These are phyloP conservation scores for Oncorhynchus kisutch DNA, from an alignment of 2,113 vertebrate genomes.

Conservation along the genomic window DNA sequence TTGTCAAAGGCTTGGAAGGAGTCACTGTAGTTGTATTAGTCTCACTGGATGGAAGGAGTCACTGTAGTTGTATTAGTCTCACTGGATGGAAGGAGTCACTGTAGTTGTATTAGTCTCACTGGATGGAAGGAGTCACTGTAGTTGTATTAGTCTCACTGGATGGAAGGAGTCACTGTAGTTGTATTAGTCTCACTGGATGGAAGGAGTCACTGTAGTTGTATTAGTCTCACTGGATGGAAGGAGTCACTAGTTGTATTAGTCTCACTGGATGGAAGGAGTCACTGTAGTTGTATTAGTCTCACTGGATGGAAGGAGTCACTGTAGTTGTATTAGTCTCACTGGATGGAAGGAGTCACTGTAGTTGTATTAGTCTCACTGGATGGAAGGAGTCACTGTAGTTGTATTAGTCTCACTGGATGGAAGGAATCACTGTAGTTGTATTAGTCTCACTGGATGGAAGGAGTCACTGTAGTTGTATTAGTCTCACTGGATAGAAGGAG, in stretches of 20 bases:
- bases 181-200: conserved; percentile 24
- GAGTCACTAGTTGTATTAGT: conserved; percentile 31
- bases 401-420: too few relatives aligned
- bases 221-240: conserved; percentile 26
- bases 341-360: too few relatives aligned
- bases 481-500: conserved; percentile 22
- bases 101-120: conserved; percentile 18
- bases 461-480: too few relatives aligned
- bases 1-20: conserved; percentile 27
- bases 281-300: conserved; percentile 1
- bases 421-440: too few relatives aligned
- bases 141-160: conserved; percentile 18
- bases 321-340: too few relatives aligned
- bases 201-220: conserved; percentile 29
- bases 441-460: too few relatives aligned
- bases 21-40: conserved; percentile 29
- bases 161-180: conserved; percentile 34
- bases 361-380: too few relatives aligned
- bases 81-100: conserved; percentile 33
- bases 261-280: conserved; percentile 28
- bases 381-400: too few relatives aligned
- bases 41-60: conserved; percentile 28
- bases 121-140: conserved; percentile 34
- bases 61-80: conserved; percentile 25
- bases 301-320: too few relatives aligned